Evolutionary conservation across 2,888 invertebrate genomes (phyloP).

Genomic region (Griposia aprilina): DNA sequence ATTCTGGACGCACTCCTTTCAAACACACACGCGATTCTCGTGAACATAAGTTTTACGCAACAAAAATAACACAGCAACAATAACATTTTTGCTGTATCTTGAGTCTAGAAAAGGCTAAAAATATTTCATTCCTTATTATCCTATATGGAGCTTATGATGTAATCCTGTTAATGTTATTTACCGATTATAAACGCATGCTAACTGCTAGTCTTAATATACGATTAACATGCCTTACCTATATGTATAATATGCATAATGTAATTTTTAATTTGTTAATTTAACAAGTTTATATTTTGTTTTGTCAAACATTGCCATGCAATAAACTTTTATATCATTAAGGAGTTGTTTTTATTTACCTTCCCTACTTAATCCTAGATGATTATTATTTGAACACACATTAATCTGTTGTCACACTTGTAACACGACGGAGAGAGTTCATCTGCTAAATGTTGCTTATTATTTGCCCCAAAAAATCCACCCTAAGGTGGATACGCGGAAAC

Average conservation of each 20-base stretch:
- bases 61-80: constrained; percentile 89
- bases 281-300: constrained; percentile 72
- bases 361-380: background rate
- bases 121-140: constrained; percentile 76
- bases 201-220: constrained; percentile 81
- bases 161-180: constrained; percentile 70
- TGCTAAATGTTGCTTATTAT: background rate
- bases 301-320: constrained; percentile 88
- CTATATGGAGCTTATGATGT: constrained; percentile 72
- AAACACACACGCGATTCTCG: constrained; percentile 96
- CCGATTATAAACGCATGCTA: constrained; percentile 75
- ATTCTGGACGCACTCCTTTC: constrained; percentile 94
- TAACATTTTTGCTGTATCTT: constrained; percentile 45
- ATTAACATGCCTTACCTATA: constrained; percentile 78
- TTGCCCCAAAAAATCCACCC: no score
- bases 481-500: no score
- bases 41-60: constrained; percentile 95
- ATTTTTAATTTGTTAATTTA: constrained; percentile 65
- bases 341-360: constrained; percentile 60
- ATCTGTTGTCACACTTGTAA: background rate
- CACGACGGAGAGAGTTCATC: background rate
- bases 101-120: constrained; percentile 60
- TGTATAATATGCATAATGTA: constrained; percentile 75
- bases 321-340: constrained; percentile 76
- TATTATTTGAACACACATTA: background rate